Evolutionary conservation across 2,797 vertebrate genomes (phyloP).

Genomic region (Acanthurus leucopareius): DNA sequence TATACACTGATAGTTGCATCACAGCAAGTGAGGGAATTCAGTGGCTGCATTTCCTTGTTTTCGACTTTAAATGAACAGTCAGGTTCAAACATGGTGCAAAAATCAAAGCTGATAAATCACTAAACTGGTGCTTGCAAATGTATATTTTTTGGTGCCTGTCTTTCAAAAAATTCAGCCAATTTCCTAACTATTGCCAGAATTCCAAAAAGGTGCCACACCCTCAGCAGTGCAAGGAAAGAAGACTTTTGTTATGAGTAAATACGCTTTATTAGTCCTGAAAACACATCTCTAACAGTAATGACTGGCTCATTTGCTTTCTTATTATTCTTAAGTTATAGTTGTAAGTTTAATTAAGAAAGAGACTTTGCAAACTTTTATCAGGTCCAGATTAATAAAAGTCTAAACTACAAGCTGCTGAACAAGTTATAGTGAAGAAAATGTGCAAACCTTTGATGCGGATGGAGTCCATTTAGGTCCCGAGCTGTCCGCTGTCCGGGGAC

Average conservation of each 20-base stretch:
- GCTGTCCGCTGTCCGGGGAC: slow-evolving; percentile 17
- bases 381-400: background rate
- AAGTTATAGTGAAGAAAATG: background rate
- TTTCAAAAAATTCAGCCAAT: background rate
- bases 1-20: no score
- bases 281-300: background rate
- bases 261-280: background rate
- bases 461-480: slow-evolving; percentile 66
- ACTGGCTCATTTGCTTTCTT: background rate
- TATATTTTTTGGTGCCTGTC: background rate
- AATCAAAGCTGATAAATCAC: background rate
- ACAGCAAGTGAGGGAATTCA: background rate
- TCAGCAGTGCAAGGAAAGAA: background rate
- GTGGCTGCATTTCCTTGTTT: slow-evolving; percentile 23
- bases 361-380: background rate
- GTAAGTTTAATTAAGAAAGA: background rate
- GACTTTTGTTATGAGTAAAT: background rate
- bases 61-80: slow-evolving; percentile 14
- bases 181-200: background rate
- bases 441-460: slow-evolving; percentile 65
- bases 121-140: background rate
- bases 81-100: background rate
- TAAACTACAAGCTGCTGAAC: background rate
- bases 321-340: background rate
- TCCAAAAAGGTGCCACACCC: slow-evolving; percentile 31